Evolutionary conservation across 1,140 invertebrate species (phyloP), one percentile per base, ranked within the genome.

Genomic region (Epicauta chinensis): DNA sequence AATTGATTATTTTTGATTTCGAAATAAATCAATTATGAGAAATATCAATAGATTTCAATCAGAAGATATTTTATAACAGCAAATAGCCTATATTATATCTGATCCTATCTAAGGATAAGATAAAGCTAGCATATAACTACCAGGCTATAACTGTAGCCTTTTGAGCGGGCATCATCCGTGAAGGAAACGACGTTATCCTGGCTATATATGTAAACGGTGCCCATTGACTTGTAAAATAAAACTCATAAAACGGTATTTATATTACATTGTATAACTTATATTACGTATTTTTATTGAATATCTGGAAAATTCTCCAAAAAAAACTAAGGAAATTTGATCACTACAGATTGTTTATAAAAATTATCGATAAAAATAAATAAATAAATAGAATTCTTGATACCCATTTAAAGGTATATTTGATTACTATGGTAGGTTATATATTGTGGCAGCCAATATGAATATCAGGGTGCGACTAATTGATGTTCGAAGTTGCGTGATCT

Each of bases 171-270:
- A 15, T 32, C 46, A 49, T 49, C 46, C 46, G 46, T 49, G 31
- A 49, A 49, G 37, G 38, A 49, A 49, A 49, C 46, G 37, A 36
- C 46, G 34, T 17, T 37, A 49, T 49, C 31, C 35, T 39, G 37
- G 32, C 40, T 31, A 42, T 48, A 37, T 23, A 42, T 43, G 44
- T 54, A 44, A 54, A 34, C 36, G 38, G 52, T 49, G 40, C 52
- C 39, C 38, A 44, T 16, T 54, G 52, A 54, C 52, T 54, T 54
- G 44, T 54, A 42, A 44, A 54, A 54, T 54, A 43, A 44, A 54
- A 54, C 47, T 54, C 47, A 54, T 49, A 49, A 54, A 54, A 54
- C 45, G 45, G 52, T 44, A 54, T 54, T 48, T 54, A 53, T 46
- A 44, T 23, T 23, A 23, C 23, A 23, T 23, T 23, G 23, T 23